These are phyloP conservation scores for Lithobates pipiens DNA, from an alignment of 2,797 vertebrate species.

Conservation along the genomic window DNA sequence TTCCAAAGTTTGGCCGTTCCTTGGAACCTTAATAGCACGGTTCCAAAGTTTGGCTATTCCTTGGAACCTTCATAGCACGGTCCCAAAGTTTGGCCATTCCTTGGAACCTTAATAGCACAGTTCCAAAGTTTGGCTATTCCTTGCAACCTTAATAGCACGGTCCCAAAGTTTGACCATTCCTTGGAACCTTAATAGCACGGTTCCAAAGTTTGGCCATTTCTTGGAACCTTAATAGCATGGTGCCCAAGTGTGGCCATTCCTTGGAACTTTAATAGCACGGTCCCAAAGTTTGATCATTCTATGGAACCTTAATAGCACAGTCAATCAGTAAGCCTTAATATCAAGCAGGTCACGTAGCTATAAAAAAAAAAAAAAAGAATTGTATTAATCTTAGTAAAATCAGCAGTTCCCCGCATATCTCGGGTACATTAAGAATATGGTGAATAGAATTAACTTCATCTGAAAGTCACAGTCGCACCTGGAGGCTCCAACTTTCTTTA, in stretches of 20 bases:
- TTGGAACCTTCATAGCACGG: no score
- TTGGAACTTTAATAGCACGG: no score
- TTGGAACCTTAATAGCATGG: no score
- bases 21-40: no score
- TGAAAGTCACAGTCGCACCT: background rate
- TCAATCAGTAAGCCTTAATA: no score
- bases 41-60: background rate
- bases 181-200: no score
- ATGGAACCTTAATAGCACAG: no score
- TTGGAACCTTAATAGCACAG: no score
- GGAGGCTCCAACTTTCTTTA: conserved; percentile 5
- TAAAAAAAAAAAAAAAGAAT: background rate
- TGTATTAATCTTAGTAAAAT: background rate
- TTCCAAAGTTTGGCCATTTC: background rate
- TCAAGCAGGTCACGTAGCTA: background rate
- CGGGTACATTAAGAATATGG: background rate
- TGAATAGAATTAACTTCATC: background rate
- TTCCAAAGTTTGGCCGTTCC: background rate
- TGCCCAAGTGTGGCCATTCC: background rate
- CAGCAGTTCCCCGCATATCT: background rate
- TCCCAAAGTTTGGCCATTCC: background rate
- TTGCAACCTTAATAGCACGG: no score
- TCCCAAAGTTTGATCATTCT: background rate
- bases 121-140: background rate
- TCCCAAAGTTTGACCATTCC: background rate